Evolutionary conservation across 2,113 vertebrate genomes (phyloP).

Genomic region (Pheucticus melanocephalus): DNA sequence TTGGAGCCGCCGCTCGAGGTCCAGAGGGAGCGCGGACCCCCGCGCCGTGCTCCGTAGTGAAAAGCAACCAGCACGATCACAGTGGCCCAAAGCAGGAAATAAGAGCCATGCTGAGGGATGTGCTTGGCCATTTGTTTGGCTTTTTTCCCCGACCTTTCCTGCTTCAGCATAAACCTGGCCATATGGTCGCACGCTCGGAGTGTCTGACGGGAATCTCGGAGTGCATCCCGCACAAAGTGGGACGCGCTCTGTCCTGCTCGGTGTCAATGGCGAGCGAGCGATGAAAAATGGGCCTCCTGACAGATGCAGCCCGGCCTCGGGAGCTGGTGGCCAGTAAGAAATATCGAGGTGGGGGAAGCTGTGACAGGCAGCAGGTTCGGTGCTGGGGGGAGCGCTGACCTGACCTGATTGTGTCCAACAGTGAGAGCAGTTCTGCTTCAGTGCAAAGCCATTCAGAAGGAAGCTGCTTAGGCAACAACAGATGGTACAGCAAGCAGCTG

Average conservation of each 20-base stretch:
- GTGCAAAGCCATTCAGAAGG: constrained; percentile 70
- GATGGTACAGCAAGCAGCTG: constrained; percentile 77
- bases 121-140: background rate
- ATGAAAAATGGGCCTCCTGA: constrained; percentile 39
- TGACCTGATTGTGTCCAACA: constrained; percentile 77
- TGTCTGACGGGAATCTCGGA: background rate
- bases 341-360: background rate
- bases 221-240: background rate
- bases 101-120: background rate
- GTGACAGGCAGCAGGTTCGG: constrained; percentile 61
- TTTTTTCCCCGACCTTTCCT: background rate
- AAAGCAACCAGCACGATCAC: background rate
- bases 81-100: background rate
- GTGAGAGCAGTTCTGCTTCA: constrained; percentile 69
- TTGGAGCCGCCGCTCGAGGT: fast-evolving
- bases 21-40: fast-evolving
- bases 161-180: background rate
- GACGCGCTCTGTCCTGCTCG: background rate
- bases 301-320: constrained; percentile 19
- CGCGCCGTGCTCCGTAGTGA: fast-evolving
- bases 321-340: constrained; percentile 63
- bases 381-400: constrained; percentile 56
- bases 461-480: constrained; percentile 72
- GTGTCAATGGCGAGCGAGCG: background rate
- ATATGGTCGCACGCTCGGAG: background rate